Evolutionary conservation across 2,113 vertebrate genomes (phyloP).

Genomic region (Nipponia nippon): DNA sequence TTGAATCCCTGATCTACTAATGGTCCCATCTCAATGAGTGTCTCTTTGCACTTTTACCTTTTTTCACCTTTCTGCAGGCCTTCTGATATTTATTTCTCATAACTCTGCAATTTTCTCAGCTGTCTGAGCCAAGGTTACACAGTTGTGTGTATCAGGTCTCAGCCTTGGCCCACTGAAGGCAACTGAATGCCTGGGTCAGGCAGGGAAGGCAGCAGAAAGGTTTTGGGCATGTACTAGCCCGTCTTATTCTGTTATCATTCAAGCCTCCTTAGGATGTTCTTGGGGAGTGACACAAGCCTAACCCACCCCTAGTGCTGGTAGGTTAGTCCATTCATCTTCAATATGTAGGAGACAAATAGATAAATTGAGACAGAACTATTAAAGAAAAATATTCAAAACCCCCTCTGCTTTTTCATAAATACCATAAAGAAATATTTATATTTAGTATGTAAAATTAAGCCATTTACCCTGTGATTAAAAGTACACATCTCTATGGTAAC

Average conservation of each 20-base stretch:
- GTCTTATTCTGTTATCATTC: neutral
- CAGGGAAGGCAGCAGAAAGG: neutral
- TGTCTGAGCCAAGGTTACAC: neutral
- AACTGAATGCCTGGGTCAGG: neutral
- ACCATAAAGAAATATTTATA: neutral
- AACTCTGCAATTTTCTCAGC: neutral
- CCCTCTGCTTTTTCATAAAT: neutral
- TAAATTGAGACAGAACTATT: neutral
- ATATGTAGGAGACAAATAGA: neutral
- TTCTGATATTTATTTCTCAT: neutral
- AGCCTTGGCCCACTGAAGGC: neutral
- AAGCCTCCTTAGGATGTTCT: neutral
- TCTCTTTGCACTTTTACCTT: neutral
- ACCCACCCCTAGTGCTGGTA: neutral
- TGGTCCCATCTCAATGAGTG: rapidly evolving
- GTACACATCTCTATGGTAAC: neutral
- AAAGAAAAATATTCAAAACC: neutral
- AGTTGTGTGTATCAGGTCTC: neutral
- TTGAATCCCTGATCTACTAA: neutral
- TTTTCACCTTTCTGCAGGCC: neutral
- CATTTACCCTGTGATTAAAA: neutral
- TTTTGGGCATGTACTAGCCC: neutral
- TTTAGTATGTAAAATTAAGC: neutral
- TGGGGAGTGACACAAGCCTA: neutral
- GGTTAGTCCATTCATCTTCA: neutral